These are phyloP conservation scores for Ophiothrix spiculata DNA, from an alignment of 35 echinoderm and acorn worm species.

Conservation along the genomic window DNA sequence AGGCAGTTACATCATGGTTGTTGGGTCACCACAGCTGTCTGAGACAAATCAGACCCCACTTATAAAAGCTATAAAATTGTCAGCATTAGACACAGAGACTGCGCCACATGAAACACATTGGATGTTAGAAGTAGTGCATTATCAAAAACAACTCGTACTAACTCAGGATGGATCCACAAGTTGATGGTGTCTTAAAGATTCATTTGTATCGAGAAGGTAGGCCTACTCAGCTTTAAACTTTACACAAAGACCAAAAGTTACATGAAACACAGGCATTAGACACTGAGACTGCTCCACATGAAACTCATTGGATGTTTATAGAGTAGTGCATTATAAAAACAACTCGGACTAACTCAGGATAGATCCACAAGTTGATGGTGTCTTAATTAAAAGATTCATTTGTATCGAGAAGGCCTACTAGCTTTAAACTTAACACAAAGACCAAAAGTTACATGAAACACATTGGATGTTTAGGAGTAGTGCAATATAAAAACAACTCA, in stretches of 20 bases:
- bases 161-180: background rate
- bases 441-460: too few relatives aligned
- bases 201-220: too few relatives aligned
- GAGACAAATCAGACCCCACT: background rate
- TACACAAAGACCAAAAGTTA: too few relatives aligned
- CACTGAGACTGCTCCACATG: too few relatives aligned
- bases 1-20: background rate
- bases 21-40: background rate
- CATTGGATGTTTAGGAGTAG: background rate
- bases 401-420: too few relatives aligned
- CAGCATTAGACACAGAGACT: background rate
- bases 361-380: background rate
- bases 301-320: background rate
- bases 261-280: too few relatives aligned
- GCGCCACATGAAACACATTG: background rate
- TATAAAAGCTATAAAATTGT: background rate
- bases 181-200: background rate
- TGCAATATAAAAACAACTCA: constrained; percentile 1
- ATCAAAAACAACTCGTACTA: background rate
- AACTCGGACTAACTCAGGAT: background rate
- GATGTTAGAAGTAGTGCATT: background rate
- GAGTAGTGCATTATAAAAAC: background rate
- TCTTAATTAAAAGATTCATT: too few relatives aligned
- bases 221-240: too few relatives aligned
- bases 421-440: too few relatives aligned